phyloP scores from a whole-genome alignment of 2,113 vertebrate genomes.

The Numida meleagris region DNA sequence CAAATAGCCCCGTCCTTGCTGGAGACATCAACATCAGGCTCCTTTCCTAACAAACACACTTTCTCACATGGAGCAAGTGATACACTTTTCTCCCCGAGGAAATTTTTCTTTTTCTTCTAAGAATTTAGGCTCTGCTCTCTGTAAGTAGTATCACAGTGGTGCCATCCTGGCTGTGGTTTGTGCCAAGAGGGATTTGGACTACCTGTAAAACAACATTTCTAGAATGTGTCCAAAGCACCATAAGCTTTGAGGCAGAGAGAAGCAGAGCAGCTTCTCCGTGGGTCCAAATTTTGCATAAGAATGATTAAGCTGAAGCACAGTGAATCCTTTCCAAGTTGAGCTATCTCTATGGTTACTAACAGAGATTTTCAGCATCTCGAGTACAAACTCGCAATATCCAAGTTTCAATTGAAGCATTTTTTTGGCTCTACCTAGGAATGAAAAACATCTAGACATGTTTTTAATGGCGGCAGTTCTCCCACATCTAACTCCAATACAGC shows the following conservation, averaged over 20 bases:
- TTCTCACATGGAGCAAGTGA: background rate
- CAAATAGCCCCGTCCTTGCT: background rate
- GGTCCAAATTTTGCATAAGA: background rate
- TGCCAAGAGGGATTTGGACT: background rate
- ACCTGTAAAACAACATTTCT: background rate
- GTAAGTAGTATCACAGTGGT: background rate
- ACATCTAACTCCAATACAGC: background rate
- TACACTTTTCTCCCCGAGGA: background rate
- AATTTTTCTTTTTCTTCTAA: background rate
- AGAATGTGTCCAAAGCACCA: background rate
- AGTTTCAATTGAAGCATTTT: background rate
- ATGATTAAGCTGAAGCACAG: background rate
- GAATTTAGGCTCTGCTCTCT: background rate
- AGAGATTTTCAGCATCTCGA: background rate
- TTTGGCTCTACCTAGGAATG: background rate
- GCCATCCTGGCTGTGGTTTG: background rate
- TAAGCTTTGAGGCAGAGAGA: background rate
- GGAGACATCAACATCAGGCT: background rate
- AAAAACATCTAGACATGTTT: background rate
- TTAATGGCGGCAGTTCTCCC: background rate
- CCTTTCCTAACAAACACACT: background rate
- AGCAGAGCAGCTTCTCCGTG: background rate
- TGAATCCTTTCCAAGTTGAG: accelerated
- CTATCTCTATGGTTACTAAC: background rate
- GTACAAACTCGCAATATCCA: background rate